Base-by-base conservation (phyloP, 2,113 vertebrate genomes). In the Nothoprocta perdicaria region DNA sequence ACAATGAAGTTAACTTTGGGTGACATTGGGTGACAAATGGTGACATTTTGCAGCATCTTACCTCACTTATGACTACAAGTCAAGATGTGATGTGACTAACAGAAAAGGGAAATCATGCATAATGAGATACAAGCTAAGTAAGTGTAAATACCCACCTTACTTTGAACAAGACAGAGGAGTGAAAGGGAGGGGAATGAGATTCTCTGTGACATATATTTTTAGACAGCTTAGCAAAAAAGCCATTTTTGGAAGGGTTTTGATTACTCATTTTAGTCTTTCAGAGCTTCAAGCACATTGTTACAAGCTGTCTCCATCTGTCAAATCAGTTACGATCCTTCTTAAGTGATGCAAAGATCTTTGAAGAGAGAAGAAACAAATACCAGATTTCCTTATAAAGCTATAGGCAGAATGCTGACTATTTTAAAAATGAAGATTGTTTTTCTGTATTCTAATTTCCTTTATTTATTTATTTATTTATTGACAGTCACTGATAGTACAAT, bases 241-340 rank as follows among this genome's bases (percentile, higher is more conserved):
- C 24, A 27, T 84, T 93, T 95, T 85, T 84, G 50, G 82, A 91
- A 90, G 74, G 46, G 15, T 58, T 94, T 83, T 4, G 23, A 92
- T 92, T 89, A 95, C 69, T 92, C 88, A 83, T 93, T 94, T 92
- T 80, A 90, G 75, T 66, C 80, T 90, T 92, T 62, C 81, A 82
- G 75, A 89, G 38, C 60, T 89, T 81, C 69, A 43, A 84, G 69
- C 82, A 63, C 78, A 79, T 81, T 84, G 83, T 90, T 93, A 89
- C 80, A 88, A 90, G 81, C 91, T 94, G 81, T 89, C 75, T 95
- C 80, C 81, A 91, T 90, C 93, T 96, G 93, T 96, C 92, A 96
- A 79, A 85, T 62, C 80, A 52, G 50, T 33, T 68, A 33, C 31
- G 27, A 23, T 22, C 38, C 89, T 38, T 84, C 83, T 85, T 94